These are phyloP conservation scores for Rhaphigaster nebulosa DNA, from an alignment of 2,888 invertebrate species.

Conservation along the genomic window DNA sequence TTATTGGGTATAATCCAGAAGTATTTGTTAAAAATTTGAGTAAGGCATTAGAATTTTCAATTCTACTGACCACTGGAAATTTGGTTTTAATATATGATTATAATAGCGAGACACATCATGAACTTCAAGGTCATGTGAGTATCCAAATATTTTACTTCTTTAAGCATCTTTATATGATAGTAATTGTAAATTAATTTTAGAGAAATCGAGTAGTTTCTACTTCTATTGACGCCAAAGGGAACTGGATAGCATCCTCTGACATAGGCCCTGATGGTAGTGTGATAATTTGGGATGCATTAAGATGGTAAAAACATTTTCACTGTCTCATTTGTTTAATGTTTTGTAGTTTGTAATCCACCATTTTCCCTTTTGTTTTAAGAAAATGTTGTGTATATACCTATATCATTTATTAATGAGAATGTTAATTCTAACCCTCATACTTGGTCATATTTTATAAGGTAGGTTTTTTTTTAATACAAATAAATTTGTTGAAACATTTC, in stretches of 20 bases:
- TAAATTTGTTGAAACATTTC: no score
- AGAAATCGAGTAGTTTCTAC: slow-evolving; percentile 36
- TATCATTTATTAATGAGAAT: neutral
- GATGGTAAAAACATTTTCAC: slow-evolving; percentile 8
- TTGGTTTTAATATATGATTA: slow-evolving; percentile 45
- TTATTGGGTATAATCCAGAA: slow-evolving; percentile 39
- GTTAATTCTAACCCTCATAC: neutral
- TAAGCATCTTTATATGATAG: neutral
- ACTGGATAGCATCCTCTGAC: slow-evolving; percentile 51
- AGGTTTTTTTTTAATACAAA: no score
- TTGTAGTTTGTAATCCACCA: neutral
- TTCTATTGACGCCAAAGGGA: slow-evolving; percentile 32
- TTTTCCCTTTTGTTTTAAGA: neutral
- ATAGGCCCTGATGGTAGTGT: slow-evolving; percentile 27
- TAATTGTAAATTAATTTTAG: slow-evolving; percentile 15
- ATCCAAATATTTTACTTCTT: neutral
- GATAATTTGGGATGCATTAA: slow-evolving; percentile 51
- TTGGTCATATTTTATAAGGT: neutral
- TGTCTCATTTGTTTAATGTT: neutral
- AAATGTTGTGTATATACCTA: neutral
- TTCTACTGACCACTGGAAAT: neutral
- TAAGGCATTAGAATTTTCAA: slow-evolving; percentile 9
- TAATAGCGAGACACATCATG: neutral
- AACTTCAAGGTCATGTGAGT: slow-evolving; percentile 37
- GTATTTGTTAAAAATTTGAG: neutral